These are phyloP conservation scores for Neosilurus mollespiculum DNA, from an alignment of 2,797 vertebrate species.

Conservation along the genomic window DNA sequence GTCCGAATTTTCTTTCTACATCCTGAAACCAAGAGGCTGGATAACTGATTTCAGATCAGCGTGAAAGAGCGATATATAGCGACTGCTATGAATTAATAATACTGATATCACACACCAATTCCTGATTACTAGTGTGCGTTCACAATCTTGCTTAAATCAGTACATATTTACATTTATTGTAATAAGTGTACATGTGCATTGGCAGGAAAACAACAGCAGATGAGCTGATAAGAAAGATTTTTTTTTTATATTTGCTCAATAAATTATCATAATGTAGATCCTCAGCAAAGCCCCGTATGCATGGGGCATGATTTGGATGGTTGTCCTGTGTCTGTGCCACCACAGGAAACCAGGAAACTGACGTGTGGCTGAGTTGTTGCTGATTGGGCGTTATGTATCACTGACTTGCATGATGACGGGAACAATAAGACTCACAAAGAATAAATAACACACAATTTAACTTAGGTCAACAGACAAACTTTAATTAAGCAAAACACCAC, in stretches of 20 bases:
- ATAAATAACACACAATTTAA: too few species aligned
- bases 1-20: background rate
- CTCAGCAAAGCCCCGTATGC: too few species aligned
- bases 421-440: too few species aligned
- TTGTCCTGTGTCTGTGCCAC: too few species aligned
- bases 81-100: background rate
- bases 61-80: background rate
- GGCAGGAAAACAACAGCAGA: conserved; percentile 22
- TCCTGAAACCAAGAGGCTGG: background rate
- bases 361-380: too few species aligned
- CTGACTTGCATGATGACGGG: too few species aligned
- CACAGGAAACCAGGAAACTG: too few species aligned
- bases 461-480: too few species aligned
- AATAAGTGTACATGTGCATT: background rate
- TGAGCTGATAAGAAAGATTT: background rate
- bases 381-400: too few species aligned
- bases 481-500: too few species aligned
- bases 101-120: background rate
- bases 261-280: too few species aligned
- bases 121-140: conserved; percentile 29
- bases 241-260: background rate
- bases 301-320: too few species aligned
- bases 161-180: conserved; percentile 13
- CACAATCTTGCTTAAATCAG: conserved; percentile 21
- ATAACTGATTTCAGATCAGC: background rate